phyloP scores from a whole-genome alignment of 1,140 invertebrate species.

The Eriocheir sinensis region DNA sequence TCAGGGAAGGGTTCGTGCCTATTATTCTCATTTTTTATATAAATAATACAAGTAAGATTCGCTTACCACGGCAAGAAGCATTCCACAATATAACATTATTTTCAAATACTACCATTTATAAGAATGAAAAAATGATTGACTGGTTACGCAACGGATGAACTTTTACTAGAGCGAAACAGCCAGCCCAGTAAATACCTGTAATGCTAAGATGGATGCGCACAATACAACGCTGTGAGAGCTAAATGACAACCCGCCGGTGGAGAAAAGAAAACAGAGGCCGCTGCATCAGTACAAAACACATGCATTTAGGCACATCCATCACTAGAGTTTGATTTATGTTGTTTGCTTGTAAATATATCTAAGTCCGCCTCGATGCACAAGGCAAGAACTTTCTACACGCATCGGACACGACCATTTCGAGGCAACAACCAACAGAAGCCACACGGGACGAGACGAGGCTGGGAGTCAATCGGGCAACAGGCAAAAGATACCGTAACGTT shows the following conservation, averaged over 20 bases:
- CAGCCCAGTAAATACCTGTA: too few species aligned
- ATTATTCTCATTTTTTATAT: too few species aligned
- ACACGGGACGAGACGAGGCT: neutral
- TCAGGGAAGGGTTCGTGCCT: neutral
- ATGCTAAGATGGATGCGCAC: neutral
- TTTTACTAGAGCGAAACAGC: too few species aligned
- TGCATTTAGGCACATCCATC: neutral
- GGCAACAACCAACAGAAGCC: too few species aligned
- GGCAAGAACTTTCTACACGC: neutral
- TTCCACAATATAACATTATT: neutral
- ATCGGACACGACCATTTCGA: neutral
- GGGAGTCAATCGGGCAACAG: neutral
- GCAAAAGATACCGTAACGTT: neutral
- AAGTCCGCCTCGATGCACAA: neutral
- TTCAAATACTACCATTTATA: neutral
- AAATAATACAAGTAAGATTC: neutral
- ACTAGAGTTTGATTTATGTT: neutral
- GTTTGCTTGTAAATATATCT: neutral
- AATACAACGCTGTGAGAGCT: neutral
- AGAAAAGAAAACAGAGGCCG: neutral
- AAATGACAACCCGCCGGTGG: neutral
- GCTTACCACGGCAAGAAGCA: neutral
- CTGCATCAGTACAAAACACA: neutral
- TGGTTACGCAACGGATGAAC: too few species aligned
- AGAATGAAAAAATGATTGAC: too few species aligned